These are phyloP conservation scores for Rynchops niger DNA, from an alignment of 2,113 vertebrate genomes.

Conservation along the genomic window DNA sequence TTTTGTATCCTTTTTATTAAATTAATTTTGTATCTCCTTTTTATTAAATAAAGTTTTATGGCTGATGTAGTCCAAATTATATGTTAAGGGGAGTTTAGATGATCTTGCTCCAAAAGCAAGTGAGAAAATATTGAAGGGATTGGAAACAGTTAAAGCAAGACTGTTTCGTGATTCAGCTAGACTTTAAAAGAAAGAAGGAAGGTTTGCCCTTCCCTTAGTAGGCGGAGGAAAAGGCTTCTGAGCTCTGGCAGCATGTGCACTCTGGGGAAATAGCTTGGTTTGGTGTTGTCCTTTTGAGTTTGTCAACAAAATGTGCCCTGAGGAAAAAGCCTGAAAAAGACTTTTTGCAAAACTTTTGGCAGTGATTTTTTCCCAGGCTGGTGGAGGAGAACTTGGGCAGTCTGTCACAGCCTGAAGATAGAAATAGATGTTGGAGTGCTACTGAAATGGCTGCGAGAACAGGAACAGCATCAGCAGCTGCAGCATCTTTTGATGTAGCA, in stretches of 20 bases:
- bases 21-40: not conserved
- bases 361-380: constrained; percentile 44
- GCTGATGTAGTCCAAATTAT: not conserved
- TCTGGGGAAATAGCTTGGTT: constrained; percentile 46
- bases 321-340: constrained; percentile 33
- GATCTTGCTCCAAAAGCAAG: not conserved
- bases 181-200: not conserved
- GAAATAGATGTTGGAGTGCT: constrained; percentile 35
- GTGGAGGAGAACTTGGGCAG: constrained; percentile 1
- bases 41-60: not conserved
- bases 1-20: not conserved
- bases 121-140: not conserved
- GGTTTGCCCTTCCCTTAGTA: not conserved
- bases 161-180: not conserved
- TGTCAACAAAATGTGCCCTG: constrained; percentile 53
- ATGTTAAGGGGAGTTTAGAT: not conserved
- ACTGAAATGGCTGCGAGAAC: constrained; percentile 41
- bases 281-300: constrained; percentile 41
- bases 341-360: constrained; percentile 32
- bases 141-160: constrained; percentile 4
- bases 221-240: not conserved
- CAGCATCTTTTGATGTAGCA: constrained; percentile 34
- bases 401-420: constrained; percentile 1
- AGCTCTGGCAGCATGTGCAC: not conserved
- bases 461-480: constrained; percentile 21